Conservation (phyloP, 2,113 vertebrate species). For the Pterocles orientalis region DNA sequence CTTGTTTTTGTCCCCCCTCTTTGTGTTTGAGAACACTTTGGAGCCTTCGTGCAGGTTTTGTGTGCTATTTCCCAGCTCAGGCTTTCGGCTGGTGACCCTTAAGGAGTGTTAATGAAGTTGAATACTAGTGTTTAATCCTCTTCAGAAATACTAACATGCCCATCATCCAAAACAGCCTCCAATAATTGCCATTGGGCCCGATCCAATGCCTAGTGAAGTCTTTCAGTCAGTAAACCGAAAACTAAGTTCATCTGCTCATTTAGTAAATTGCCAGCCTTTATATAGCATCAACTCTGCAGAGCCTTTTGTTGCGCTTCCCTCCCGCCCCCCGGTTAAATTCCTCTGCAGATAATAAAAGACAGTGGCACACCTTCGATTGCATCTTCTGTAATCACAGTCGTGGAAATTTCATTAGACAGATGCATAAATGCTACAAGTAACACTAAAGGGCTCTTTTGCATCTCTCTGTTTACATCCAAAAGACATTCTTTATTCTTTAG, state of each 20-base stretch:
- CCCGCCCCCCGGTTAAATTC: slow-evolving; percentile 13
- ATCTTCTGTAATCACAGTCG: slow-evolving; percentile 38
- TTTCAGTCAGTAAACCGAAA: slow-evolving; percentile 67
- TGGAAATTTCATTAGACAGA: slow-evolving; percentile 60
- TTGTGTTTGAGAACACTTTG: slow-evolving; percentile 51
- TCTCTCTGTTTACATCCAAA: slow-evolving; percentile 64
- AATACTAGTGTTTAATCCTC: slow-evolving; percentile 66
- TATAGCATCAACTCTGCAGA: not conserved
- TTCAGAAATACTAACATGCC: slow-evolving; percentile 71
- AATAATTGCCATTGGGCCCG: slow-evolving; percentile 59
- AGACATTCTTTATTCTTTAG: slow-evolving; percentile 63
- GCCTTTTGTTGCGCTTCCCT: not conserved
- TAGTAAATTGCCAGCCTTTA: slow-evolving; percentile 53
- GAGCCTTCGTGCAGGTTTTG: slow-evolving; percentile 47
- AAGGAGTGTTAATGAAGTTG: slow-evolving; percentile 70
- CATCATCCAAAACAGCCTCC: slow-evolving; percentile 55
- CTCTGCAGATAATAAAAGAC: slow-evolving; percentile 40
- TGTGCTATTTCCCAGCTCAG: slow-evolving; percentile 43
- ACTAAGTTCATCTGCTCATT: slow-evolving; percentile 71
- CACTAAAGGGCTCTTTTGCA: slow-evolving; percentile 69
- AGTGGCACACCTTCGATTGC: slow-evolving; percentile 24
- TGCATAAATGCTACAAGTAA: slow-evolving; percentile 55
- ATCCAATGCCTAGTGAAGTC: slow-evolving; percentile 40
- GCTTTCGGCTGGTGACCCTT: slow-evolving; percentile 57
- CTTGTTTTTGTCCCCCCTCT: slow-evolving; percentile 60